Base-by-base conservation (phyloP, 2,113 vertebrate genomes). In the Cyprinodon variegatus region DNA sequence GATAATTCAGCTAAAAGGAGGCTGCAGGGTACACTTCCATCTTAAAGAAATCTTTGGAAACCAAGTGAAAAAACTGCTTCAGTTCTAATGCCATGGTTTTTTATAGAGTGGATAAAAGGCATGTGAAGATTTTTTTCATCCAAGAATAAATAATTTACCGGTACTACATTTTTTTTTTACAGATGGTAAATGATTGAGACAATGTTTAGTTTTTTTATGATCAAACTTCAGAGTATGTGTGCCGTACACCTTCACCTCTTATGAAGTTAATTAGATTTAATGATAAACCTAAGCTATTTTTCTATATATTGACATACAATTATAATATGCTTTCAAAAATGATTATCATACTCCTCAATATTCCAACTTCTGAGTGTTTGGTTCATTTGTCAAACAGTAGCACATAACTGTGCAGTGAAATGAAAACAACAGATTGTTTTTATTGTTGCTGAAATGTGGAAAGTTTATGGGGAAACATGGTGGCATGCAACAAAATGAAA, bases 1-100 rank as follows among this genome's bases (percentile, higher is more conserved):
- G 88, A 81, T 78, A 68, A 83, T 74, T 82, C 71, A 48, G 45
- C 46, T 57, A 7, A 74, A 72, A 81, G 62, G 50, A 17, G 68
- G 11, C 75, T 57, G 73, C 68, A 11, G 75, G 71, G 40, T 4
- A 29, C 15, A 74, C 22, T 73, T n/a, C 61, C 39, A 59, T 45
- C 1, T 6, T 13, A n/a, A 63, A 70, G 65, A n/a, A 29, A 5
- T 46, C 48, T 60, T 61, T 3, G 29, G 22, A 53, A 70, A 8
- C 45, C 1, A 40, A 63, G 67, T 3, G 46, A 12, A 37, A 59
- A 29, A 8, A 5, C 17, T 8, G 4, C 6, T 60, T 65, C 4
- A 29, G 62, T 60, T 59, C 65, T 11, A 62, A 53, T 11, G 66
- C n/a, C 13, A 36, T 15, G 4, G 4, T 41, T 61, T 29, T 45